Conservation (phyloP, 2,888 invertebrate genomes). For the Acanthosepion pharaonis region DNA sequence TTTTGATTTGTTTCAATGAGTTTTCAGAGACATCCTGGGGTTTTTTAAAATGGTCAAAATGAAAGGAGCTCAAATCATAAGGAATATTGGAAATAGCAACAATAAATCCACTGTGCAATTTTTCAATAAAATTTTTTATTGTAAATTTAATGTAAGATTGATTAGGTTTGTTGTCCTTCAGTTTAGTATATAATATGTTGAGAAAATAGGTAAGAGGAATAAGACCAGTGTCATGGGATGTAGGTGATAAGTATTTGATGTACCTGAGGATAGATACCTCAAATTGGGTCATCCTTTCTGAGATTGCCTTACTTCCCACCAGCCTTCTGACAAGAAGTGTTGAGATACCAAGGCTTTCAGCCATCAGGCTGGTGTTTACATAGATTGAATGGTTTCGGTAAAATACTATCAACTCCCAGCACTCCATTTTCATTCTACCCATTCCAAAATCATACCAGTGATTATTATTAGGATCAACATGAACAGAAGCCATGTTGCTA, state of each 20-base stretch:
- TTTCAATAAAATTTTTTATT: background rate
- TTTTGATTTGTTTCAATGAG: background rate
- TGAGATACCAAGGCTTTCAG: background rate
- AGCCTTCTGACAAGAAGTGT: background rate
- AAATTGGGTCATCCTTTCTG: background rate
- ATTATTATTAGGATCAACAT: background rate
- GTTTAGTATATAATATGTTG: background rate
- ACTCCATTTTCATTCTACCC: background rate
- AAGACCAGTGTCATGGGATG: background rate
- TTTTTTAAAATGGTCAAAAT: background rate
- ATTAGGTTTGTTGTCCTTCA: background rate
- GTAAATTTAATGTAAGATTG: background rate
- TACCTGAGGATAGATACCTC: background rate
- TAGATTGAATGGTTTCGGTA: background rate
- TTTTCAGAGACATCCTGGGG: background rate
- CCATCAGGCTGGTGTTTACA: background rate
- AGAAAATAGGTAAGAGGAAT: background rate
- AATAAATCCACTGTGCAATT: background rate
- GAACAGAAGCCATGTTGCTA: background rate
- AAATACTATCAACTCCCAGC: background rate
- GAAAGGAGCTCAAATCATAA: background rate
- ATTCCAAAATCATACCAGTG: background rate
- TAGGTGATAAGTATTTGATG: background rate
- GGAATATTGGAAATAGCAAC: background rate
- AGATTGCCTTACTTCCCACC: background rate